Percentiles rank a stretch among this genome's conserved stretches.
Conservation (phyloP, 53 echinoderm and acorn worm genomes). For the Holothuria scabra region DNA sequence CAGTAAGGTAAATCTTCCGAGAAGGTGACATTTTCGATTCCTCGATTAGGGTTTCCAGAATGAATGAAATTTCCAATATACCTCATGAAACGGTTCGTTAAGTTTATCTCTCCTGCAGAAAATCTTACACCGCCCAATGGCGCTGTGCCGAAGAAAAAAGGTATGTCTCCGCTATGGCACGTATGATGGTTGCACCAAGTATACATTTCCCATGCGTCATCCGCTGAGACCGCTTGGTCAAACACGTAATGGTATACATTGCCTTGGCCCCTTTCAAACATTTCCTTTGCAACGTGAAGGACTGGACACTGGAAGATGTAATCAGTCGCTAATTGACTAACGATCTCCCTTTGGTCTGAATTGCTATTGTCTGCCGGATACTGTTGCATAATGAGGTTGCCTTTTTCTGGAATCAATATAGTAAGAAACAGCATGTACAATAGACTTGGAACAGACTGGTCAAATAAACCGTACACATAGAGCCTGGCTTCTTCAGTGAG, state of each 20-base stretch:
- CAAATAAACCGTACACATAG: constrained; percentile 2
- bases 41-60: constrained; percentile 31
- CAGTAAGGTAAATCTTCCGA: not conserved
- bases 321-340: constrained; percentile 4
- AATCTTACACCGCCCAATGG: not conserved
- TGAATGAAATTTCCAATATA: constrained; percentile 39
- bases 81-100: constrained; percentile 1
- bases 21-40: not conserved
- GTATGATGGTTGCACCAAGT: constrained; percentile 21
- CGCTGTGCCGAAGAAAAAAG: not conserved
- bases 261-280: not conserved
- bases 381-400: not conserved
- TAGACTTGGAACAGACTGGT: not conserved
- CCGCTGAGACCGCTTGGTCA: constrained; percentile 24
- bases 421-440: not conserved
- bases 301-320: constrained; percentile 29
- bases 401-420: not conserved
- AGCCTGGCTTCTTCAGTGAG: constrained; percentile 12
- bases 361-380: not conserved
- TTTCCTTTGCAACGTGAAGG: constrained; percentile 17
- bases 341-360: constrained; percentile 9
- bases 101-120: not conserved
- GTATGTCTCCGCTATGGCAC: not conserved
- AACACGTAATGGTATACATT: constrained; percentile 13
- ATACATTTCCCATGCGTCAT: not conserved